A percentile compares a stretch with the other conserved stretches of the same genome.
phyloP scores from a whole-genome alignment of 2,797 vertebrate species.

The Masticophis lateralis region DNA sequence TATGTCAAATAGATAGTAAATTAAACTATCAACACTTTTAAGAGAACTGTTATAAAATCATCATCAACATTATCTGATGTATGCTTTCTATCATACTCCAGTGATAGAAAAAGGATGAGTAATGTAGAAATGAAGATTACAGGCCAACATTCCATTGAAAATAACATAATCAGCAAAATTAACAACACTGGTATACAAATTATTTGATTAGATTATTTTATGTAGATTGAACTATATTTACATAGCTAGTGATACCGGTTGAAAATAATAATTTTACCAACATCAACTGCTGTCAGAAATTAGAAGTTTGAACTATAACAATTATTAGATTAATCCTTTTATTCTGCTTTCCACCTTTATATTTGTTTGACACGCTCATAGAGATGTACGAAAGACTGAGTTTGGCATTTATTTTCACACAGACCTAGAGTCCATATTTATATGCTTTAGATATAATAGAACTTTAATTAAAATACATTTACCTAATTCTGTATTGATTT shows the following conservation, averaged over 20 bases:
- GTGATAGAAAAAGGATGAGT: neutral
- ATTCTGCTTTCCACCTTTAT: neutral
- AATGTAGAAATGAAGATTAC: neutral
- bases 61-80: neutral
- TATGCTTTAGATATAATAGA: neutral
- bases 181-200: neutral
- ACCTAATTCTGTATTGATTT: neutral
- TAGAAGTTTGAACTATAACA: neutral
- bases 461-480: neutral
- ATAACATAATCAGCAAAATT: rapidly evolving
- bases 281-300: neutral
- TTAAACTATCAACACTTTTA: neutral
- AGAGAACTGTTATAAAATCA: neutral
- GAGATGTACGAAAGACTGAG: neutral
- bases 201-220: neutral
- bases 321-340: neutral
- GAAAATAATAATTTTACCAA: rapidly evolving
- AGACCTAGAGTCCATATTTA: neutral
- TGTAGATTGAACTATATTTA: neutral
- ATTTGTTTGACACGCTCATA: neutral
- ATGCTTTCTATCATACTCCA: neutral
- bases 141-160: neutral
- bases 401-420: neutral
- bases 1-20: neutral
- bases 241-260: neutral